phyloP scores from a whole-genome alignment of 2,888 invertebrate species.

The Brassicogethes aeneus region DNA sequence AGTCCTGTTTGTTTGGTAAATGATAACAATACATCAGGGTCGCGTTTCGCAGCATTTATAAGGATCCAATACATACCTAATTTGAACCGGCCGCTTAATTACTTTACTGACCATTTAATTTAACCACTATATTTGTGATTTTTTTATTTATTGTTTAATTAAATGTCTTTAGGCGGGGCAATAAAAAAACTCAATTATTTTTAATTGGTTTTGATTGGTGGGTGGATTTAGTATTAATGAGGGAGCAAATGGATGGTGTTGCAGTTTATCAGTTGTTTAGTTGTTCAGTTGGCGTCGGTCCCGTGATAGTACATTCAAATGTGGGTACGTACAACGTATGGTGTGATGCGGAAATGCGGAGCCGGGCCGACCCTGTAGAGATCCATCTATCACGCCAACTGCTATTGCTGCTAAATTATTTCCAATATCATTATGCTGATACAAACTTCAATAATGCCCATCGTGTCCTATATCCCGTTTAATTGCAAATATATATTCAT shows the following conservation, averaged over 20 bases:
- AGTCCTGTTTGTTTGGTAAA: constrained; percentile 1
- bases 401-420: constrained; percentile 25
- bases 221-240: constrained; percentile 1
- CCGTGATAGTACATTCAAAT: constrained; percentile 12
- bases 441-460: neutral
- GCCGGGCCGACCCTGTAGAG: constrained; percentile 19
- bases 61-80: neutral
- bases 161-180: no score
- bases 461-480: no score
- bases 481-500: no score
- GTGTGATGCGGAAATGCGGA: constrained; percentile 17
- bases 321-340: constrained; percentile 12
- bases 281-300: constrained; percentile 10
- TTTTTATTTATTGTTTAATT: no score
- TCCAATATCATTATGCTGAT: constrained; percentile 17
- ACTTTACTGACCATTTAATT: neutral
- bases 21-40: constrained; percentile 1
- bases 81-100: neutral
- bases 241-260: neutral
- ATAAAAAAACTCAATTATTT: no score
- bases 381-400: constrained; percentile 29
- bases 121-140: no score
- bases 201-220: no score
- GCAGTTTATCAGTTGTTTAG: neutral
- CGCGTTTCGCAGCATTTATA: neutral